These are phyloP conservation scores for Dermatophagoides farinae DNA, from an alignment of 1,140 invertebrate genomes.

Conservation along the genomic window DNA sequence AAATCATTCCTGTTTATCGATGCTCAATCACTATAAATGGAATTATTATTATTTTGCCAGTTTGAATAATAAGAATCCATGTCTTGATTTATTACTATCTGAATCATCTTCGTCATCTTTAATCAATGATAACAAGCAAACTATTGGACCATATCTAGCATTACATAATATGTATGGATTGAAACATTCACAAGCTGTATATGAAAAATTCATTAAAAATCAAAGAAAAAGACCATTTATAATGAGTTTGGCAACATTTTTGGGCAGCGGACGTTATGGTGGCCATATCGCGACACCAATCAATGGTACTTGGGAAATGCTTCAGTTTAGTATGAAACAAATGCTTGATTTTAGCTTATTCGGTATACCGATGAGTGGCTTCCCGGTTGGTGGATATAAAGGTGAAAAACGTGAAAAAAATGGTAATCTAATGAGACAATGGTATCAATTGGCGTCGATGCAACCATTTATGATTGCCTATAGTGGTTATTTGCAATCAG, in stretches of 20 bases:
- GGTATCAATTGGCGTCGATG: constrained; percentile 44
- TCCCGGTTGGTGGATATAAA: constrained; percentile 29
- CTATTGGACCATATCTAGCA: constrained; percentile 13
- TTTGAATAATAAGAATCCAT: background rate
- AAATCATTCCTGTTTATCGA: background rate
- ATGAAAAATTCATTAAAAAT: background rate
- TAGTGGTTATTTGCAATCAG: constrained; percentile 43
- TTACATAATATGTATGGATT: constrained; percentile 60
- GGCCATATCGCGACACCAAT: constrained; percentile 71
- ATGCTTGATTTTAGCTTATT: constrained; percentile 57
- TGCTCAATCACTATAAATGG: background rate
- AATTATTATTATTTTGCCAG: background rate
- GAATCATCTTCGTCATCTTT: background rate
- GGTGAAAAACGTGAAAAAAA: constrained; percentile 20
- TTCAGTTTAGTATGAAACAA: constrained; percentile 27
- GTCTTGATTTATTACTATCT: background rate
- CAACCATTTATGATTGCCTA: constrained; percentile 56
- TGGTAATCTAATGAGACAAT: constrained; percentile 44
- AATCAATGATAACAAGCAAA: background rate
- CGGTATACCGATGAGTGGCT: constrained; percentile 35
- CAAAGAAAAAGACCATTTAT: constrained; percentile 43
- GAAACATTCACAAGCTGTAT: constrained; percentile 49
- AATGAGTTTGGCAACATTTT: constrained; percentile 58
- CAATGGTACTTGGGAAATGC: constrained; percentile 28
- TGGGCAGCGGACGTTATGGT: constrained; percentile 53